Percentiles rank a stretch among this genome's conserved stretches.
These are phyloP conservation scores for Melanotaenia nigrans DNA, from an alignment of 2,797 vertebrate species.

Conservation along the genomic window DNA sequence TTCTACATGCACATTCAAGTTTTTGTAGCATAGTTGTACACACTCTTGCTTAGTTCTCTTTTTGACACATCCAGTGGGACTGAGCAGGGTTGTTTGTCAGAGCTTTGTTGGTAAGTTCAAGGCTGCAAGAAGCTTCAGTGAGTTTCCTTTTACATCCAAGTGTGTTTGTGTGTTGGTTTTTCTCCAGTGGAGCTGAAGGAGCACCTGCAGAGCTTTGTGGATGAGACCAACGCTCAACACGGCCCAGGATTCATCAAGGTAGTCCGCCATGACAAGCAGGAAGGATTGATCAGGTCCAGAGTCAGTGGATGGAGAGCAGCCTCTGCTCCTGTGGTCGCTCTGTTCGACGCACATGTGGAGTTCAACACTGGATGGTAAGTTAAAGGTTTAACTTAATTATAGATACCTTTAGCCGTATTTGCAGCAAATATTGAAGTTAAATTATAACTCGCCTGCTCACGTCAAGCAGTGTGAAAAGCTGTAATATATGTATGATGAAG, in stretches of 20 bases:
- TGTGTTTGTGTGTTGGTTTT: neutral
- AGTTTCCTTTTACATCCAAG: constrained; percentile 9
- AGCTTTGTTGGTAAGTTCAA: constrained; percentile 86
- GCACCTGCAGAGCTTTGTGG: constrained; percentile 89
- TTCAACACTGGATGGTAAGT: constrained; percentile 94
- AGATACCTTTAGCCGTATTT: neutral
- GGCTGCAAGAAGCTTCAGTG: constrained; percentile 8
- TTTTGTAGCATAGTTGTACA: neutral
- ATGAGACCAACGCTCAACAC: constrained; percentile 86
- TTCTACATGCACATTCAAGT: neutral
- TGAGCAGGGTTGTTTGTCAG: constrained; percentile 82
- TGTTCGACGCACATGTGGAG: constrained; percentile 96
- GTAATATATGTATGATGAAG: no score
- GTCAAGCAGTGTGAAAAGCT: no score
- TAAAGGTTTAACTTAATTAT: neutral
- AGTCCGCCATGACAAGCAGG: constrained; percentile 90
- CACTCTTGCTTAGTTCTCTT: neutral
- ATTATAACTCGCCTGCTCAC: no score
- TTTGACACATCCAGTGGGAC: neutral
- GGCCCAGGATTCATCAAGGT: constrained; percentile 90
- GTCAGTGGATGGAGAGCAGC: constrained; percentile 94
- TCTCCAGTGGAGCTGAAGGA: constrained; percentile 88
- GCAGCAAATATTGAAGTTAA: neutral
- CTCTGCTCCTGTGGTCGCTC: constrained; percentile 90
- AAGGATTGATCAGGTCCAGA: constrained; percentile 92